These are phyloP conservation scores for Otus sunia DNA, from an alignment of 2,113 vertebrate genomes.

Conservation along the genomic window DNA sequence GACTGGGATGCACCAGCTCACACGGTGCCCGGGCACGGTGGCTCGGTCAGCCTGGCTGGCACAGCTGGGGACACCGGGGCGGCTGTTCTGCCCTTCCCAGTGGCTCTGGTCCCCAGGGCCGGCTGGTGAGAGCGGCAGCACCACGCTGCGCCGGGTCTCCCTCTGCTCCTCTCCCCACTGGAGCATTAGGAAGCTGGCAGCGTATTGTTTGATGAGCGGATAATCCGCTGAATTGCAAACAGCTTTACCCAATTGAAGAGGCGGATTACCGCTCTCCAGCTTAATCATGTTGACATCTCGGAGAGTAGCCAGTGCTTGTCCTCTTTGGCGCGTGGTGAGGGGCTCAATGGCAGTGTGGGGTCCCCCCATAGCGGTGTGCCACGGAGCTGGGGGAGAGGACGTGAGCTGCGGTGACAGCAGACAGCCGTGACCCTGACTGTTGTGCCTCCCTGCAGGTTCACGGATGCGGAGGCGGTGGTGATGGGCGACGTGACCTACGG, in stretches of 20 bases:
- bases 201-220: slow-evolving; percentile 59
- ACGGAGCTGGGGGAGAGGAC: neutral
- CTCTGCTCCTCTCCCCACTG: neutral
- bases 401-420: neutral
- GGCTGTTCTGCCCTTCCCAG: neutral
- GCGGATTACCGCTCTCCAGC: slow-evolving; percentile 58
- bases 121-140: neutral
- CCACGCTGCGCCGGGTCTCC: neutral
- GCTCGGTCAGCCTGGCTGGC: neutral
- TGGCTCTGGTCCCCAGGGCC: neutral
- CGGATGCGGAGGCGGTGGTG: slow-evolving; percentile 87
- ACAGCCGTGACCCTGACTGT: neutral
- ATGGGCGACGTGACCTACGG: slow-evolving; percentile 98
- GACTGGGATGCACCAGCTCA: neutral
- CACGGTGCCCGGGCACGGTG: fast-evolving
- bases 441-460: slow-evolving; percentile 81
- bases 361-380: fast-evolving
- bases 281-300: slow-evolving; percentile 63
- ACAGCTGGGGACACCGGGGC: fast-evolving
- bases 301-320: slow-evolving; percentile 45
- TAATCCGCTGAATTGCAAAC: slow-evolving; percentile 71
- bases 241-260: slow-evolving; percentile 70
- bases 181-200: slow-evolving; percentile 55
- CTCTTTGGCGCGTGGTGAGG: neutral
- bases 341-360: neutral